phyloP scores from a whole-genome alignment of 2,113 vertebrate species.

The Gambusia holbrooki region DNA sequence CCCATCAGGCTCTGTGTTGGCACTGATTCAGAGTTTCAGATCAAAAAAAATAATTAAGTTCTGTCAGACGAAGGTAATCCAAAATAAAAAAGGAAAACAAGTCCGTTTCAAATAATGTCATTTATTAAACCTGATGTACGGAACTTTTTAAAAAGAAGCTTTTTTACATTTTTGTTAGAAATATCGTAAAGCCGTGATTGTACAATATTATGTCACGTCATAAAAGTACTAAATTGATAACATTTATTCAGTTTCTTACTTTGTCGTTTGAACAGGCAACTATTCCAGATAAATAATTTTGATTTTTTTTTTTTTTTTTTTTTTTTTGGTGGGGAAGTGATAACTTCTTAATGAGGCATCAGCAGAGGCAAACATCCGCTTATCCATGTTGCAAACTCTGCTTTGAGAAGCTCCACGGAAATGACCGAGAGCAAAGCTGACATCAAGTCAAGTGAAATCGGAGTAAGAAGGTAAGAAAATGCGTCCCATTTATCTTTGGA shows the following conservation, averaged over 20 bases:
- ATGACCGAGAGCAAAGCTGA: constrained; percentile 48
- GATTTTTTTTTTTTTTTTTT: too few species aligned
- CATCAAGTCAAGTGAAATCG: constrained; percentile 49
- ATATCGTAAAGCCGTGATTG: too few species aligned
- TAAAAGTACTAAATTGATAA: neutral
- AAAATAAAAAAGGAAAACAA: too few species aligned
- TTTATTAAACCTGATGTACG: too few species aligned
- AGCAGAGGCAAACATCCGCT: constrained; percentile 41
- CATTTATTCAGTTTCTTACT: neutral
- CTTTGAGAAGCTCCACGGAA: constrained; percentile 33
- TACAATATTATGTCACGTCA: too few species aligned
- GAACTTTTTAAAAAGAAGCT: too few species aligned
- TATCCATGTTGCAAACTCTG: constrained; percentile 23
- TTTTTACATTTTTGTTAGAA: too few species aligned
- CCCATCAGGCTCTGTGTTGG: too few species aligned
- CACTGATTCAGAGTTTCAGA: too few species aligned
- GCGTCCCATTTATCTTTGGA: constrained; percentile 37
- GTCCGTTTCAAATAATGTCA: too few species aligned
- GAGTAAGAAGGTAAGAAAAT: constrained; percentile 25
- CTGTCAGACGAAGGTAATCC: too few species aligned
- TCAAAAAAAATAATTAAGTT: too few species aligned
- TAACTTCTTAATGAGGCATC: constrained; percentile 4
- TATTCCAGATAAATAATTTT: neutral
- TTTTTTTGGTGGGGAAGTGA: constrained; percentile 21
- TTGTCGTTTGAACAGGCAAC: neutral